phyloP scores from a whole-genome alignment of 2,888 invertebrate genomes.

The Ctenicera cuprea region DNA sequence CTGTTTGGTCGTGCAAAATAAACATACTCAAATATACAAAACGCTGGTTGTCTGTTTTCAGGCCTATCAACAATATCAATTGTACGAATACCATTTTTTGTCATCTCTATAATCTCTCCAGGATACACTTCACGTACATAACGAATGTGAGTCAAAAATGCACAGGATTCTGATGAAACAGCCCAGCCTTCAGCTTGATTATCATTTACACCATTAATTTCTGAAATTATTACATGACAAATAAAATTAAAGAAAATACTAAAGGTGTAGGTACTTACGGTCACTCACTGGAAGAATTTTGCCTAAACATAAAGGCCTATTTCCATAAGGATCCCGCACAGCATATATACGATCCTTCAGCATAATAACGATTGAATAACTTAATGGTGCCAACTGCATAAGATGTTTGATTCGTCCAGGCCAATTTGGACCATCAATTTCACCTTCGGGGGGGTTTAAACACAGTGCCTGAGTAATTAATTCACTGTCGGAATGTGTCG shows the following conservation, averaged over 20 bases:
- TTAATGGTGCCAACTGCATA: constrained; percentile 95
- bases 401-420: constrained; percentile 93
- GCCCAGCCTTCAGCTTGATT: constrained; percentile 90
- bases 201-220: constrained; percentile 71
- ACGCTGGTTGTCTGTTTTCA: constrained; percentile 86
- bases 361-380: constrained; percentile 97
- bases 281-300: constrained; percentile 83
- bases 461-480: constrained; percentile 97
- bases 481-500: constrained; percentile 97
- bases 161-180: constrained; percentile 97
- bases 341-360: constrained; percentile 95
- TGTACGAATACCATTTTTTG: constrained; percentile 87
- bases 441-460: constrained; percentile 91
- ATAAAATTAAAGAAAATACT: background rate
- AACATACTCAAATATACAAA: constrained; percentile 99
- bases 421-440: constrained; percentile 93
- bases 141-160: constrained; percentile 92
- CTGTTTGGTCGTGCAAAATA: constrained; percentile 98
- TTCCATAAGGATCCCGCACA: constrained; percentile 97
- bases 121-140: constrained; percentile 95
- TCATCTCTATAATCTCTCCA: constrained; percentile 96
- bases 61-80: constrained; percentile 91
- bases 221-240: constrained; percentile 44
- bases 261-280: constrained; percentile 46
- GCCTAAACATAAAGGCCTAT: constrained; percentile 96